Evolutionary conservation across 2,113 vertebrate genomes (phyloP).

Genomic region (Noturus placidus): DNA sequence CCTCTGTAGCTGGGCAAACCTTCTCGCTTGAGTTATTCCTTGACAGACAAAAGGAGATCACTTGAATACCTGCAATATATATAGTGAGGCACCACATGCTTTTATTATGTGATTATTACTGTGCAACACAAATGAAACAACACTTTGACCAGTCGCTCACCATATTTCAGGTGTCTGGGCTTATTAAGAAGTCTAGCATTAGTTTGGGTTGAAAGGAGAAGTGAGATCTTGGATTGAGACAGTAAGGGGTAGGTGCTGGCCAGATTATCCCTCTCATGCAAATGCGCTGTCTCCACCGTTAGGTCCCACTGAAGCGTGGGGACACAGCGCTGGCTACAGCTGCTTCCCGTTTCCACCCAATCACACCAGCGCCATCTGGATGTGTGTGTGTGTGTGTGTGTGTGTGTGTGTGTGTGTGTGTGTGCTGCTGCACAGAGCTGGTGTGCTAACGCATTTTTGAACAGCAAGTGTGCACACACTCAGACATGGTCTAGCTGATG

Average conservation of each 20-base stretch:
- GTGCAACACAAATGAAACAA: background rate
- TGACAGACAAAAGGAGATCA: background rate
- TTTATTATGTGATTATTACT: background rate
- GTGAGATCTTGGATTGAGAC: constrained; percentile 90
- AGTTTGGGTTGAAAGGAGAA: constrained; percentile 79
- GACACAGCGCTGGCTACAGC: constrained; percentile 78
- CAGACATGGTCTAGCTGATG: constrained; percentile 26
- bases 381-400: constrained; percentile 67
- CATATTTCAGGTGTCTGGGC: background rate
- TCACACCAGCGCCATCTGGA: constrained; percentile 83
- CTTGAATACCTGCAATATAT: background rate
- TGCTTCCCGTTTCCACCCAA: constrained; percentile 86
- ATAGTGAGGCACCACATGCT: background rate
- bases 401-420: constrained; percentile 75
- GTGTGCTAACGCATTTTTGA: constrained; percentile 55
- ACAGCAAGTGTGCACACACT: constrained; percentile 22
- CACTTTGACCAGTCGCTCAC: background rate
- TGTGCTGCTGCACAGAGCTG: background rate
- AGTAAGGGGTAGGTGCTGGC: constrained; percentile 80
- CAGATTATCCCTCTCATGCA: constrained; percentile 94
- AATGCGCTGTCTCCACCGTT: constrained; percentile 80
- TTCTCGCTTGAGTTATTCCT: background rate
- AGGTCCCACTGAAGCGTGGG: constrained; percentile 83
- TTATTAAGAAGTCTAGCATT: constrained; percentile 13
- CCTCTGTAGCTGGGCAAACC: constrained; percentile 51